These are phyloP conservation scores for Poecilia wingei DNA, from an alignment of 2,797 vertebrate genomes.

Conservation along the genomic window DNA sequence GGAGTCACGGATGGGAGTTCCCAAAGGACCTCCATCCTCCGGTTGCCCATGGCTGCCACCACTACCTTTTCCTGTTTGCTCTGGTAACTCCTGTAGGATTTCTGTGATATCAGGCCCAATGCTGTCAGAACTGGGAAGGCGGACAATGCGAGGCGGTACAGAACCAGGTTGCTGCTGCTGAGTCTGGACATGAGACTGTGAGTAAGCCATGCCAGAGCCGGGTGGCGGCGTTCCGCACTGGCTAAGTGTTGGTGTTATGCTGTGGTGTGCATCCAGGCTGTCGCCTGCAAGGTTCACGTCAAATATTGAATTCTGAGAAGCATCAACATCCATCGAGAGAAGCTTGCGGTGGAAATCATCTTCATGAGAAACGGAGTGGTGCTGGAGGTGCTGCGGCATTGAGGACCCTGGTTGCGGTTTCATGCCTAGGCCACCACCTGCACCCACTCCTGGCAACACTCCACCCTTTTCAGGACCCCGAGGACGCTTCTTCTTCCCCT, in stretches of 20 bases:
- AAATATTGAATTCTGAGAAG: constrained; percentile 95
- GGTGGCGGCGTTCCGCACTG: constrained; percentile 95
- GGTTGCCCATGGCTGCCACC: constrained; percentile 76
- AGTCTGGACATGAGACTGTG: constrained; percentile 78
- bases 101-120: constrained; percentile 96
- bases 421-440: constrained; percentile 62
- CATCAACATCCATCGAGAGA: constrained; percentile 97
- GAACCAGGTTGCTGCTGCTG: constrained; percentile 83
- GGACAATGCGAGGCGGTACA: constrained; percentile 84
- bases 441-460: constrained; percentile 60
- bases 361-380: constrained; percentile 89
- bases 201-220: constrained; percentile 85
- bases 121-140: constrained; percentile 96
- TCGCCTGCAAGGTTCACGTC: constrained; percentile 95
- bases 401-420: constrained; percentile 74
- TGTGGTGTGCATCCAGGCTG: constrained; percentile 94
- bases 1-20: constrained; percentile 95
- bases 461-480: constrained; percentile 75
- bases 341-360: constrained; percentile 98
- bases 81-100: constrained; percentile 95
- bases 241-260: constrained; percentile 96
- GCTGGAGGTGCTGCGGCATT: constrained; percentile 80
- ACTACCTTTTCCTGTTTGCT: constrained; percentile 90
- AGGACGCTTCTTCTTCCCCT: constrained; percentile 95
- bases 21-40: constrained; percentile 84